Evolutionary conservation across 2,888 invertebrate genomes (phyloP).

Genomic region (Epistrophe grossulariae): DNA sequence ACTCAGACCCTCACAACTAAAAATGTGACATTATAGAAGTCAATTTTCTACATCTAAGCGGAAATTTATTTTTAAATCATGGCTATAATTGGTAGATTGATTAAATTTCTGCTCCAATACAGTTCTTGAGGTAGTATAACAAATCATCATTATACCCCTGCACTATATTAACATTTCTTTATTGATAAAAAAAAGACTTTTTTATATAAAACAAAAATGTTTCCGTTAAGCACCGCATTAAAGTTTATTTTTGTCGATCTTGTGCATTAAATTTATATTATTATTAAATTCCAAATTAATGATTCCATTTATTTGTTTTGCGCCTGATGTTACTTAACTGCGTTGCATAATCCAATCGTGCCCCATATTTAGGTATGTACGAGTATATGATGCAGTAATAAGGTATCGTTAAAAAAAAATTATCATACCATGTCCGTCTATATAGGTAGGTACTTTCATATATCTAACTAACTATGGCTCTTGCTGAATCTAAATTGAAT

Average conservation of each 20-base stretch:
- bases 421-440: conserved; percentile 62
- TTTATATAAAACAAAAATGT: neutral
- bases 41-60: too few species aligned
- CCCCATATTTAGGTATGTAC: neutral
- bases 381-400: conserved; percentile 40
- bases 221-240: neutral
- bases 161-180: neutral
- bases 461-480: conserved; percentile 29
- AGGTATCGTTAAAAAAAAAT: conserved; percentile 69
- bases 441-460: neutral
- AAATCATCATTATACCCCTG: neutral
- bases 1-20: too few species aligned
- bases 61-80: too few species aligned
- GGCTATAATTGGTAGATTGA: too few species aligned
- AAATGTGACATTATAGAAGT: too few species aligned
- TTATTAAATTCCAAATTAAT: conserved; percentile 11
- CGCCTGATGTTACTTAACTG: neutral
- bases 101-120: too few species aligned
- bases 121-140: neutral
- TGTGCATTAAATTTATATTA: neutral
- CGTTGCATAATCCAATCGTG: conserved; percentile 66
- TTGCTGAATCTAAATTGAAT: conserved; percentile 65
- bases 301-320: conserved; percentile 27
- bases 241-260: conserved; percentile 7
- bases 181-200: neutral